Evolutionary conservation across 2,797 vertebrate genomes (phyloP).

Genomic region (Florisuga fusca): DNA sequence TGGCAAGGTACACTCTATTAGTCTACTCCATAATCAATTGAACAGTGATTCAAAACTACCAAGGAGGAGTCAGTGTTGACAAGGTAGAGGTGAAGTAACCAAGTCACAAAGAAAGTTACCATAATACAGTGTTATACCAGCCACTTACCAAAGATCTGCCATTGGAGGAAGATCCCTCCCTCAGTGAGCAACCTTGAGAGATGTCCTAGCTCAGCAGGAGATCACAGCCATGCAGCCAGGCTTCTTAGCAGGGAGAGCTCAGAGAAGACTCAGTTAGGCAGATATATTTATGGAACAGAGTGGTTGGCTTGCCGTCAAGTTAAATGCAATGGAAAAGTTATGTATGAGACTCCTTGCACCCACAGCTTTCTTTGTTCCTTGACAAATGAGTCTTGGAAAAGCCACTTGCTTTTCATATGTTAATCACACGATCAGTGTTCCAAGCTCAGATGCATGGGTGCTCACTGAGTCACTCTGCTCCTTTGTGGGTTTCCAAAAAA

Average conservation of each 20-base stretch:
- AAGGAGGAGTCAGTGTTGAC: neutral
- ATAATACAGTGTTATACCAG: accelerated
- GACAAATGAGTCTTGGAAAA: neutral
- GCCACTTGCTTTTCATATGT: neutral
- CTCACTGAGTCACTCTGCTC: neutral
- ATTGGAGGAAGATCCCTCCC: neutral
- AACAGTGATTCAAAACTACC: neutral
- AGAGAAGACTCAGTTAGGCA: neutral
- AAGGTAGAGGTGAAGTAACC: neutral
- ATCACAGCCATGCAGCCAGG: neutral
- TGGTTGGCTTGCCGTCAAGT: neutral
- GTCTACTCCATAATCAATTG: neutral
- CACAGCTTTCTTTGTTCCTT: neutral
- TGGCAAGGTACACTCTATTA: neutral
- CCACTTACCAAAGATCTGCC: neutral
- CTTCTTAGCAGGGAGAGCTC: neutral
- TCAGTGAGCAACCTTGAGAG: neutral
- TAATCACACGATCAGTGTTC: neutral
- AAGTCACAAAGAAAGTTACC: neutral
- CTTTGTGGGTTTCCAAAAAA: neutral
- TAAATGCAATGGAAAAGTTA: neutral
- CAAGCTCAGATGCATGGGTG: neutral
- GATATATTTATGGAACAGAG: neutral
- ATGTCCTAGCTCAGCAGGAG: neutral
- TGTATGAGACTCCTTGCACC: neutral